Evolutionary conservation across 2,797 vertebrate species (phyloP), one percentile per base, ranked within the genome.

Genomic region (Gallinago solitaria): DNA sequence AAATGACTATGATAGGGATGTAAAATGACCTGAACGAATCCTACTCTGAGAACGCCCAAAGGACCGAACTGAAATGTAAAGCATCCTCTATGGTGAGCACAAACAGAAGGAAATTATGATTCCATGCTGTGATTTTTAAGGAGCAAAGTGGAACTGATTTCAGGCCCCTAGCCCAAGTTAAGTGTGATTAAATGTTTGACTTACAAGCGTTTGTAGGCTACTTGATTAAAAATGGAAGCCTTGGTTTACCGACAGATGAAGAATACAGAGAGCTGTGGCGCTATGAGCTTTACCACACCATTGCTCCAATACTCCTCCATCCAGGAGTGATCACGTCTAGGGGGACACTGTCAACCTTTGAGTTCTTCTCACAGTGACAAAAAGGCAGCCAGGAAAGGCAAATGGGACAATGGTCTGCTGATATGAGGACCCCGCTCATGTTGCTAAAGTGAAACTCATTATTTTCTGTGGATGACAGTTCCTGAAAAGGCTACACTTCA

Each of bases 71-170:
- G 45, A 61, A 87, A 30, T 23, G 25, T 5, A 68, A 87, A 3
- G 12, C 6, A 21, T n/a, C n/a, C 63, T 75, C 24, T 35, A 4
- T 0, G 0, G 23, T 47, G 11, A 89, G 75, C 32, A 39, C 5
- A 70, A 87, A 78, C 11, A 71, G 45, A 78, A 87, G 43, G 24
- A 82, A 91, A 64, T 27, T 9, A 67, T 16, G 8, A 84, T 57
- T 50, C 65, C 28, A 64, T 0, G 2, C 15, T 19, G 20, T 43
- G 28, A 61, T 43, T 86, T 83, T 88, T 63, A 85, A 90, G 30
- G 23, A 88, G 32, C 17, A 47, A 80, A 92, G n/a, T n/a, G 8
- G 35, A 95, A 83, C 7, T 20, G 7, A 76, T 65, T 90, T 83
- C 69, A 89, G 39, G 65, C 3, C 6, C 27, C 6, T 12, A 81